Evolutionary conservation across 2,113 vertebrate species (phyloP), one percentile per base, ranked within the genome.

Genomic region (Lophius piscatorius): DNA sequence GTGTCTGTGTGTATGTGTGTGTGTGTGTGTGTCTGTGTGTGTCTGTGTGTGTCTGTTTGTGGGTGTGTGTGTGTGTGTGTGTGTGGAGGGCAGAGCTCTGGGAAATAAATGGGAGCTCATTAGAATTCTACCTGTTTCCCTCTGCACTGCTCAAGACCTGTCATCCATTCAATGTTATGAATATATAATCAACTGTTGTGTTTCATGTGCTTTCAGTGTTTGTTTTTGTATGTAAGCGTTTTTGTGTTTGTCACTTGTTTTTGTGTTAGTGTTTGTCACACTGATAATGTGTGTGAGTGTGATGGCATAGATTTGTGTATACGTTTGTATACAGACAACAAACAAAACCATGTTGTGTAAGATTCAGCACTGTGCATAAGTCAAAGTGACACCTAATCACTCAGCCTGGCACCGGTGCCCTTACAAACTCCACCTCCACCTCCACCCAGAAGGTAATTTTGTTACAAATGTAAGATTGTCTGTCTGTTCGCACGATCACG

Each of bases 101-200:
- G 9, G 83, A 65, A n/a, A 63, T 74, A 74, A 76, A 87, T 69
- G 54, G 62, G 20, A 60, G 65, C 80, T 84, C 75, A 78, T 88
- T 88, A 78, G 74, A 83, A 90, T 88, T 88, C 85, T 78, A 57
- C 60, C 66, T 11, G 40, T 80, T 69, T 85, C 58, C 48, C 76
- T 65, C 74, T n/a, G 58, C 62, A 51, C 64, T 74, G 75, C 80
- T 80, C 73, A 73, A 77, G 76, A 85, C 76, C 76, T 80, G 84
- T 83, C 84, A 89, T 80, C 83, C 77, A 88, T 84, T 87, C 78
- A 84, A 67, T 66, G 80, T 86, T 84, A 83, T 88, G 82, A 87
- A 89, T 86, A 71, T 82, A 77, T 87, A 87, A 89, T 87, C 82
- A 76, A 72, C 52, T 49, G 35, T 46, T 79, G 76, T 85, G 74